A percentile compares a stretch with the other conserved stretches of the same genome.
phyloP scores from a whole-genome alignment of 2,888 invertebrate species.

The Salticus scenicus region DNA sequence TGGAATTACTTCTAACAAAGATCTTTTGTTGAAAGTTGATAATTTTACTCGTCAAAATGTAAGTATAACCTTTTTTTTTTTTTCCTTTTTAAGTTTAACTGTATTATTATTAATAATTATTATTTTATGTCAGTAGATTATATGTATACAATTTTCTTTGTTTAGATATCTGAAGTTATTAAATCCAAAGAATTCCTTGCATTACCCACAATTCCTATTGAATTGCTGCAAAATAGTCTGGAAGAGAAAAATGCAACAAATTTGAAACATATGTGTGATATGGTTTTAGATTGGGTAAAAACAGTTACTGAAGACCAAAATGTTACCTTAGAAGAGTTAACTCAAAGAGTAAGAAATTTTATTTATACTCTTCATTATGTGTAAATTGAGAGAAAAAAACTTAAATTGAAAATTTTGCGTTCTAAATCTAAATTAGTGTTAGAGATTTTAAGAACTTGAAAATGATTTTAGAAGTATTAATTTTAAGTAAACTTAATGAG shows the following conservation, averaged over 20 bases:
- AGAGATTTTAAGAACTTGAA: no score
- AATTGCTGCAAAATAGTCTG: constrained; percentile 84
- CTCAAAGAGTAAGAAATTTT: constrained; percentile 80
- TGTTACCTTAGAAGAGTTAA: constrained; percentile 76
- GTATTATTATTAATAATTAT: background rate
- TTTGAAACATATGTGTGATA: constrained; percentile 80
- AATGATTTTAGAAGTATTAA: no score
- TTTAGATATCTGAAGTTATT: constrained; percentile 82
- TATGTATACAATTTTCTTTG: background rate
- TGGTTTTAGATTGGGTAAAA: constrained; percentile 82
- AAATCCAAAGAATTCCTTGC: constrained; percentile 81
- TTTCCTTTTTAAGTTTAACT: background rate
- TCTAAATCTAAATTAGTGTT: no score
- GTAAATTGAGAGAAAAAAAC: no score
- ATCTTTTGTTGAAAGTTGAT: constrained; percentile 82
- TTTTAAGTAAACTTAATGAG: no score
- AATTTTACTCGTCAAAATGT: constrained; percentile 83
- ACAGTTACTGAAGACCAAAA: constrained; percentile 75
- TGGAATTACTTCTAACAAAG: constrained; percentile 78
- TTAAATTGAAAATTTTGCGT: no score
- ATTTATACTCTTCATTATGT: no score
- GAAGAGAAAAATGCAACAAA: constrained; percentile 81
- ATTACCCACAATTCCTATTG: constrained; percentile 83
- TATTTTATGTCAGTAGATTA: background rate
- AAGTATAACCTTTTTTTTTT: constrained; percentile 73